phyloP scores from a whole-genome alignment of 2,888 invertebrate species.

The Odontothrips loti region DNA sequence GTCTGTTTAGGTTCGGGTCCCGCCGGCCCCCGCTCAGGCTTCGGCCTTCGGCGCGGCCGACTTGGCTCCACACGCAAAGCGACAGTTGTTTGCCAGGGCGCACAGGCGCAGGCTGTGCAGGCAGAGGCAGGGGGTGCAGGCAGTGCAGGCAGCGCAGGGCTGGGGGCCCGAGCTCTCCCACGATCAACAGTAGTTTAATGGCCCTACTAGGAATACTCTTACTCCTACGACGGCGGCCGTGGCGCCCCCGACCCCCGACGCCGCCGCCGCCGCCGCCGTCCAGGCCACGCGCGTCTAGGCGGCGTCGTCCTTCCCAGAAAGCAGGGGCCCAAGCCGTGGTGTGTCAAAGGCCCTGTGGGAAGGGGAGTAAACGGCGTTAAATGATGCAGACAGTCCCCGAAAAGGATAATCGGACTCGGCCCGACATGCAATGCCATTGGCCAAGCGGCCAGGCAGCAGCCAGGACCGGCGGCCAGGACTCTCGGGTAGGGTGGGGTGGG shows the following conservation, averaged over 20 bases:
- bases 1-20: too few relatives aligned
- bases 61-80: neutral
- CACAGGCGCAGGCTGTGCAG: neutral
- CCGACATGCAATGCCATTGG: too few relatives aligned
- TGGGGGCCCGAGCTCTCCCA: neutral
- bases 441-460: too few relatives aligned
- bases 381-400: neutral
- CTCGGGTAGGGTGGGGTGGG: too few relatives aligned
- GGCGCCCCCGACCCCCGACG: neutral
- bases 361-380: neutral
- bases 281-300: neutral
- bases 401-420: too few relatives aligned
- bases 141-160: too few relatives aligned
- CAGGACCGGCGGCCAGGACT: too few relatives aligned
- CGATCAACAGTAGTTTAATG: constrained; percentile 1
- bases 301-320: constrained; percentile 1
- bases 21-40: too few relatives aligned
- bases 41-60: neutral
- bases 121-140: neutral
- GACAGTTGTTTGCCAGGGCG: neutral
- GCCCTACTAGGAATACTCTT: neutral
- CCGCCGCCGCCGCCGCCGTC: neutral
- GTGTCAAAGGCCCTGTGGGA: neutral
- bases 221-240: neutral
- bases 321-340: neutral